These are phyloP conservation scores for Sminthopsis crassicaudata DNA, from an alignment of 2,113 vertebrate species.

Conservation along the genomic window DNA sequence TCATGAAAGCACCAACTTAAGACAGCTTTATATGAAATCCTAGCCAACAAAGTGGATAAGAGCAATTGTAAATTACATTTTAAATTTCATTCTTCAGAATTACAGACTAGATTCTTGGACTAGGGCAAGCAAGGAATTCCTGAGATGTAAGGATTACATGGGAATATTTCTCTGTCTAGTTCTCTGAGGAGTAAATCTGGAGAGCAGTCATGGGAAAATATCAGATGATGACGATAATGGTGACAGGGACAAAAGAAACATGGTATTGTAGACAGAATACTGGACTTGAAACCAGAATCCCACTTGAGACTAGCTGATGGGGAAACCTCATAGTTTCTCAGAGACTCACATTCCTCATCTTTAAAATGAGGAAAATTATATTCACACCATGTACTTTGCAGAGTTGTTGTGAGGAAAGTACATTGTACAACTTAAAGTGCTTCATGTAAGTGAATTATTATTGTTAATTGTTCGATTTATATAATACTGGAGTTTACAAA, in stretches of 20 bases:
- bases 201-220: slow-evolving; percentile 12
- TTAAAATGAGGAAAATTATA: slow-evolving; percentile 11
- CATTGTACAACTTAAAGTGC: not conserved
- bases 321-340: slow-evolving; percentile 1
- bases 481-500: not conserved
- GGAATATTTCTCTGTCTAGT: not conserved
- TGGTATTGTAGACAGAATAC: not conserved
- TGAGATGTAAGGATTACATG: slow-evolving; percentile 33
- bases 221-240: not conserved
- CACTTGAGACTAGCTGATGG: slow-evolving; percentile 2
- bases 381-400: not conserved
- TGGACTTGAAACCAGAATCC: not conserved
- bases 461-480: not conserved
- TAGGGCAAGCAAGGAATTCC: not conserved
- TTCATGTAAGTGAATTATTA: not conserved
- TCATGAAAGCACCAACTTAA: not conserved
- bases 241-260: not conserved
- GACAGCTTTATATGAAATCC: not conserved
- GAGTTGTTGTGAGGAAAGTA: not conserved
- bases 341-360: slow-evolving; percentile 15
- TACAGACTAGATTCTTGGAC: not conserved
- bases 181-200: slow-evolving; percentile 50
- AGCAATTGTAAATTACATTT: not conserved
- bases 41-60: not conserved
- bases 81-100: not conserved